Evolutionary conservation across 2,888 invertebrate genomes (phyloP).

Genomic region (Dasysyrphus tricinctus): DNA sequence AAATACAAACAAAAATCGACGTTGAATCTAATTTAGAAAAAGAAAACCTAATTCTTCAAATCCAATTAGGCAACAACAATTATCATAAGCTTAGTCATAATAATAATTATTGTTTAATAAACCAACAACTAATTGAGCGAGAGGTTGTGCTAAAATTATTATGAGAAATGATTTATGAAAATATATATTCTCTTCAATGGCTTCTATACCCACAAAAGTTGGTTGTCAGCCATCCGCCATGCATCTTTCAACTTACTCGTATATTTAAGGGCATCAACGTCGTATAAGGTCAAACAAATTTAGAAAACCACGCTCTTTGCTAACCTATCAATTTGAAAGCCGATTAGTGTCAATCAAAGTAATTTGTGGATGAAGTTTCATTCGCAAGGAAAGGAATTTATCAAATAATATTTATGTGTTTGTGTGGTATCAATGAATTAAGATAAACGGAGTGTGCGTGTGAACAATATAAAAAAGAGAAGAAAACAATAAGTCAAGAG

Average conservation of each 20-base stretch:
- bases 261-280: conserved; percentile 2
- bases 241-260: neutral
- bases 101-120: conserved; percentile 60
- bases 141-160: conserved; percentile 25
- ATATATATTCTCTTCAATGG: conserved; percentile 5
- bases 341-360: conserved; percentile 55
- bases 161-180: conserved; percentile 47
- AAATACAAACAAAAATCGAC: neutral
- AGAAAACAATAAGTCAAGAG: neutral
- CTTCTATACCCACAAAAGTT: too few relatives aligned
- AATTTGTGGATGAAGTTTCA: conserved; percentile 32
- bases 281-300: conserved; percentile 21
- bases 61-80: conserved; percentile 30
- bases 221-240: too few relatives aligned
- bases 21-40: neutral
- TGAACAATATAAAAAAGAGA: neutral
- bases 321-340: conserved; percentile 54
- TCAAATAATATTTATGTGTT: conserved; percentile 22
- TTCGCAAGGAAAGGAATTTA: conserved; percentile 5
- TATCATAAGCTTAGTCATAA: conserved; percentile 22
- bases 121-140: conserved; percentile 43
- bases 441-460: conserved; percentile 8
- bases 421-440: conserved; percentile 9
- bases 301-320: conserved; percentile 36
- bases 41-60: conserved; percentile 25